These are phyloP conservation scores for Charaxes varanes DNA, from an alignment of 1,140 invertebrate species.

Conservation along the genomic window DNA sequence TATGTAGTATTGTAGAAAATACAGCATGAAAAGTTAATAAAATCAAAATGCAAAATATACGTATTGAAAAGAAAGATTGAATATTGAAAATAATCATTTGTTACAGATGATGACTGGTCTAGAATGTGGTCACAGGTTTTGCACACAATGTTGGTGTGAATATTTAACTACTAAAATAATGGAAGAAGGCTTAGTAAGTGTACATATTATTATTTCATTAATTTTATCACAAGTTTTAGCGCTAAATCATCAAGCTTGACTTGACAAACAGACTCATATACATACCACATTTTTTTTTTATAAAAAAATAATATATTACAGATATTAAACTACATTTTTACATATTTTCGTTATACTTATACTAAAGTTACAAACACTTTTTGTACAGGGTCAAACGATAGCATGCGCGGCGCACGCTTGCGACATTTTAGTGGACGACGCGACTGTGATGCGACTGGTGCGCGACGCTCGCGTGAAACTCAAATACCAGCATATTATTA, in stretches of 20 bases:
- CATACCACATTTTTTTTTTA: too few species aligned
- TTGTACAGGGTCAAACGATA: slow-evolving; percentile 88
- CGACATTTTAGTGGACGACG: slow-evolving; percentile 97
- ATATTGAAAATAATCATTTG: slow-evolving; percentile 5
- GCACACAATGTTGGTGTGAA: slow-evolving; percentile 95
- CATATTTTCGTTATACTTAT: too few species aligned
- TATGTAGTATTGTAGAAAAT: too few species aligned
- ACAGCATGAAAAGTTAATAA: too few species aligned
- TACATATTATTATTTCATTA: slow-evolving; percentile 1
- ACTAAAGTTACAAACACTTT: too few species aligned
- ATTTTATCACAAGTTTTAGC: neutral
- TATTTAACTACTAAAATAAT: slow-evolving; percentile 99
- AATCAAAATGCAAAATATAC: too few species aligned
- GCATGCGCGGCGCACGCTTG: slow-evolving; percentile 94
- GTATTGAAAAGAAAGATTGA: too few species aligned
- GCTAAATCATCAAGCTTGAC: too few species aligned
- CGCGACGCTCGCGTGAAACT: slow-evolving; percentile 94
- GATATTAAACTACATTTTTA: too few species aligned
- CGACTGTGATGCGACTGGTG: slow-evolving; percentile 94
- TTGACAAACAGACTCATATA: too few species aligned
- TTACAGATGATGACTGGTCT: slow-evolving; percentile 95
- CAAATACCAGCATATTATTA: slow-evolving; percentile 98
- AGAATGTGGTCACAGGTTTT: slow-evolving; percentile 97
- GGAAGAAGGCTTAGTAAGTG: slow-evolving; percentile 91
- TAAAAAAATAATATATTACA: too few species aligned